Evolutionary conservation across 2,888 invertebrate species (phyloP).

Genomic region (Invenusta paracnida): DNA sequence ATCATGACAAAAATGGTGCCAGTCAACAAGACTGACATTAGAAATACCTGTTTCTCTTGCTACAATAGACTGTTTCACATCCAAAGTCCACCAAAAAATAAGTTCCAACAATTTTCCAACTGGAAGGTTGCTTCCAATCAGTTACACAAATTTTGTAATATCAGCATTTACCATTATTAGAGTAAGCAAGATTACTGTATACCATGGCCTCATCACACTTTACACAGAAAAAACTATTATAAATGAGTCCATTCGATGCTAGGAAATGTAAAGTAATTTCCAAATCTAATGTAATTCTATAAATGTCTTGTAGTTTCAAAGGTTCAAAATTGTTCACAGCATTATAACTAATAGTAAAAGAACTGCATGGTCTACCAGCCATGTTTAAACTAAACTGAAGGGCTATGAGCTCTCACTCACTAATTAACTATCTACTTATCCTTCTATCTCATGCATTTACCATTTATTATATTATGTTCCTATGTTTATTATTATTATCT

Average conservation of each 20-base stretch:
- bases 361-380: background rate
- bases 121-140: background rate
- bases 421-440: slow-evolving; percentile 12
- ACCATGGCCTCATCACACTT: background rate
- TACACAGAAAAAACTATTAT: background rate
- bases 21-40: background rate
- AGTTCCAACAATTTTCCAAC: background rate
- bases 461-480: slow-evolving; percentile 23
- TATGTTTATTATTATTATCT: slow-evolving; percentile 15
- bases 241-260: background rate
- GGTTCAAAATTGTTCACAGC: background rate
- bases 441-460: background rate
- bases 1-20: background rate
- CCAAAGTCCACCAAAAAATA: background rate
- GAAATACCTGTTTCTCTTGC: background rate
- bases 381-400: too few species aligned
- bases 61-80: background rate
- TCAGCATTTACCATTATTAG: background rate
- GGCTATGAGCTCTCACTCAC: slow-evolving; percentile 20
- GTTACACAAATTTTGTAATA: background rate
- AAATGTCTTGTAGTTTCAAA: background rate
- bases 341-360: background rate
- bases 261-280: background rate
- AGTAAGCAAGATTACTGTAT: background rate
- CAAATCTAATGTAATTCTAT: background rate